Conservation (phyloP, 2,888 invertebrate genomes). For the Tortricodes alternella region DNA sequence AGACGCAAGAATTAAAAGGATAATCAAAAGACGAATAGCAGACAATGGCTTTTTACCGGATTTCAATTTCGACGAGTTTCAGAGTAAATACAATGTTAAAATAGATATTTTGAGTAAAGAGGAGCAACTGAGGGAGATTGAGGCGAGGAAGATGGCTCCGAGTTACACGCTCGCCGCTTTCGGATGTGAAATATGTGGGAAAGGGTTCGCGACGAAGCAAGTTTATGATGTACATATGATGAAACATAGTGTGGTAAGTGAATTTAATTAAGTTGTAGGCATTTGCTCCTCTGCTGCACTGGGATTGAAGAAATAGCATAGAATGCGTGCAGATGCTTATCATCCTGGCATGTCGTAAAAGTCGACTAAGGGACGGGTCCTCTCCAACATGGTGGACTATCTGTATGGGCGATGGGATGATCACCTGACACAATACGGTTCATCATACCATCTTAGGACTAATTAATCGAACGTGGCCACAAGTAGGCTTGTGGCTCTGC, state of each 20-base stretch:
- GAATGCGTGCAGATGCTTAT: too few species aligned
- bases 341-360: too few species aligned
- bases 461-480: too few species aligned
- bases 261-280: too few species aligned
- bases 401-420: too few species aligned
- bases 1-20: slow-evolving; percentile 5
- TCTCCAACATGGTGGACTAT: too few species aligned
- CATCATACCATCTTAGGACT: too few species aligned
- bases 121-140: slow-evolving; percentile 20
- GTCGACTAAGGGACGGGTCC: too few species aligned
- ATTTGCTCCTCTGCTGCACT: too few species aligned
- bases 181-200: slow-evolving; percentile 25
- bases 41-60: slow-evolving; percentile 22
- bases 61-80: slow-evolving; percentile 23
- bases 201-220: slow-evolving; percentile 15
- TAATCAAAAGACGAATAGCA: slow-evolving; percentile 23
- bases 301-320: too few species aligned
- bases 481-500: too few species aligned
- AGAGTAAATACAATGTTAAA: slow-evolving; percentile 20
- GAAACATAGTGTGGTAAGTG: slow-evolving; percentile 21
- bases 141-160: slow-evolving; percentile 12
- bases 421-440: too few species aligned
- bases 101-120: slow-evolving; percentile 26
- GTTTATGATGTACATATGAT: slow-evolving; percentile 14
- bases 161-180: slow-evolving; percentile 9